Conservation (phyloP, 2,888 invertebrate species). For the Abrostola tripartita region DNA sequence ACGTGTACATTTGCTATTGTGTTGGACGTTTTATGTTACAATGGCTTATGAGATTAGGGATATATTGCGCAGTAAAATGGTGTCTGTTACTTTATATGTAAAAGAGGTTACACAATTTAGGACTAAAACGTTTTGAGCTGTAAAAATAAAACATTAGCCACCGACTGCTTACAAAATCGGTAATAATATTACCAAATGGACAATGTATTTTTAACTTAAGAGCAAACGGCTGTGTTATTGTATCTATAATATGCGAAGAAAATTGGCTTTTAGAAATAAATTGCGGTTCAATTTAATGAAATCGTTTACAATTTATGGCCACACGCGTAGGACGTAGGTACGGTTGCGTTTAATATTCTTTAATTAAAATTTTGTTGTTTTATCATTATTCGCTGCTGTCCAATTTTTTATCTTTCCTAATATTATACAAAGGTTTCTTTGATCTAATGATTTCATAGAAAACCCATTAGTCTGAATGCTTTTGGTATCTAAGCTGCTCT, state of each 20-base stretch:
- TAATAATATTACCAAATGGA: background rate
- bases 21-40: conserved; percentile 28
- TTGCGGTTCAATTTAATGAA: conserved; percentile 14
- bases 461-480: background rate
- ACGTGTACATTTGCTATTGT: conserved; percentile 54
- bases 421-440: background rate
- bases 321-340: conserved; percentile 2
- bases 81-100: background rate
- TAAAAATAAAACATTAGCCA: too few relatives aligned
- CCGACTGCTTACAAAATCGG: too few relatives aligned
- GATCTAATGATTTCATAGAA: background rate
- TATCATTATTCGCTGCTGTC: conserved; percentile 18
- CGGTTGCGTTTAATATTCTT: conserved; percentile 11
- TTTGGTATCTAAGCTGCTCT: too few relatives aligned
- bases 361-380: conserved; percentile 20
- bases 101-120: too few relatives aligned
- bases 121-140: too few relatives aligned
- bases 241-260: background rate
- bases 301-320: background rate
- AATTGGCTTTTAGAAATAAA: conserved; percentile 4
- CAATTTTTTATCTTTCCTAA: background rate
- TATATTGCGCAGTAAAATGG: conserved; percentile 5
- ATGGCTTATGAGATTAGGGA: conserved; percentile 25
- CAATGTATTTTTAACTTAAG: background rate
- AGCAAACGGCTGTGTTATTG: background rate